These are phyloP conservation scores for Leptobrachium leishanense DNA, from an alignment of 2,113 vertebrate genomes.

Conservation along the genomic window DNA sequence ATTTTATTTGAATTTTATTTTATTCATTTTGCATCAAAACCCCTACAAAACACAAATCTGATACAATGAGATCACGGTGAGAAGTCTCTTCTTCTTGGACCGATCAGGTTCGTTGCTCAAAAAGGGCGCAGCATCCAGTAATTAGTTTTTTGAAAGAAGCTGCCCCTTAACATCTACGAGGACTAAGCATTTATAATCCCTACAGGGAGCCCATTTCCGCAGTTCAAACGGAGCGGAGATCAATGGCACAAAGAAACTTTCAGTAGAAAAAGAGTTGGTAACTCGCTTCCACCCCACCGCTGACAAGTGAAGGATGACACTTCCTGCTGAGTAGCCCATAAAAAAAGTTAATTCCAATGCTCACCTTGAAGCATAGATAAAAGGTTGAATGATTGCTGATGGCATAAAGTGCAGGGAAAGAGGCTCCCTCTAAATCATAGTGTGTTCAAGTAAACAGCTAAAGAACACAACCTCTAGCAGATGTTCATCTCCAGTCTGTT, in stretches of 20 bases:
- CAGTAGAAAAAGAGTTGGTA: slow-evolving; percentile 23
- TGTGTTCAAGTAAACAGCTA: slow-evolving; percentile 36
- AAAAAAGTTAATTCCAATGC: slow-evolving; percentile 28
- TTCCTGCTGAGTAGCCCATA: slow-evolving; percentile 1
- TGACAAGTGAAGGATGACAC: slow-evolving; percentile 11
- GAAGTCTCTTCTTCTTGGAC: background rate
- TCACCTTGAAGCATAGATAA: slow-evolving; percentile 12
- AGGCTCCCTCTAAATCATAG: background rate
- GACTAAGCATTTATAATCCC: background rate
- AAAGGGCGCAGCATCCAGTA: background rate
- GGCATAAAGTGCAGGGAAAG: background rate
- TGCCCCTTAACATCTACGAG: background rate
- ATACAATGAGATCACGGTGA: background rate
- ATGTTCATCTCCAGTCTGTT: slow-evolving; percentile 13
- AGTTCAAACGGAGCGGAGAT: background rate
- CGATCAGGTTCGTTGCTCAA: background rate
- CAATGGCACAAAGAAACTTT: background rate
- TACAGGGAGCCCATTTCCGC: background rate
- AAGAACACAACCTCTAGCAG: slow-evolving; percentile 29
- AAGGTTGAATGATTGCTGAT: background rate
- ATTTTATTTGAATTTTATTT: background rate
- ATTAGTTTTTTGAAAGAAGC: slow-evolving; percentile 21
- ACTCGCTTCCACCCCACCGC: background rate
- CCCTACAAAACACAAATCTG: background rate
- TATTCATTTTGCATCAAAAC: slow-evolving; percentile 34